Evolutionary conservation across 2,113 vertebrate species (phyloP).

Genomic region (Eurypyga helias): DNA sequence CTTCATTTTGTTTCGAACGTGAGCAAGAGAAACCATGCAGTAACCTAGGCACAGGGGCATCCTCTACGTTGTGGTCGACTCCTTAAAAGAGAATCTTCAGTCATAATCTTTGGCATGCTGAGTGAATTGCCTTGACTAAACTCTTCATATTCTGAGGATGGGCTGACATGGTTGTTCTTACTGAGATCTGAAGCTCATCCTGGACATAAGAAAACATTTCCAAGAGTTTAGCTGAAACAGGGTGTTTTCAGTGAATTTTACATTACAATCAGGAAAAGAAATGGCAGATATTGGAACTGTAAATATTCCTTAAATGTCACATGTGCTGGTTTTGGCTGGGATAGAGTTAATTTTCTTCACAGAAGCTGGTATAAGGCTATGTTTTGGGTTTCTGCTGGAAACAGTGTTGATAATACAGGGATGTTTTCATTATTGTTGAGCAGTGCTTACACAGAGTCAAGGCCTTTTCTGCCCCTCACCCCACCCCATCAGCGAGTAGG

Average conservation of each 20-base stretch:
- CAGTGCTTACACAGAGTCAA: not conserved
- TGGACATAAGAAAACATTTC: not conserved
- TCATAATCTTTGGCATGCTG: not conserved
- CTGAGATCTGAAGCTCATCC: not conserved
- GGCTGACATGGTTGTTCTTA: not conserved
- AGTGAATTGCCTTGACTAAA: not conserved
- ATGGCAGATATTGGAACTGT: not conserved
- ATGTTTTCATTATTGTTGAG: fast-evolving
- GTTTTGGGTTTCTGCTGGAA: not conserved
- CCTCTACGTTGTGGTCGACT: not conserved
- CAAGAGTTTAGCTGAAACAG: not conserved
- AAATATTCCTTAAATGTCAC: not conserved
- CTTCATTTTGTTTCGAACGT: not conserved
- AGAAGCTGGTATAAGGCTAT: not conserved
- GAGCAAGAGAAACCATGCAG: not conserved
- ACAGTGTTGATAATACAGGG: not conserved
- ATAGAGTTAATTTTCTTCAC: not conserved
- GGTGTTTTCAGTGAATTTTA: not conserved
- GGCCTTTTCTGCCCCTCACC: not conserved
- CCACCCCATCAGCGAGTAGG: not conserved
- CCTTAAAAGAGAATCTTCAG: not conserved
- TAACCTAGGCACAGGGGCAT: not conserved
- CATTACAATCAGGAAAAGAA: not conserved
- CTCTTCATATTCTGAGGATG: not conserved
- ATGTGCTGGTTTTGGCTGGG: not conserved